phyloP scores from a whole-genome alignment of 2,888 invertebrate genomes.

The Diadegma fenestrale region DNA sequence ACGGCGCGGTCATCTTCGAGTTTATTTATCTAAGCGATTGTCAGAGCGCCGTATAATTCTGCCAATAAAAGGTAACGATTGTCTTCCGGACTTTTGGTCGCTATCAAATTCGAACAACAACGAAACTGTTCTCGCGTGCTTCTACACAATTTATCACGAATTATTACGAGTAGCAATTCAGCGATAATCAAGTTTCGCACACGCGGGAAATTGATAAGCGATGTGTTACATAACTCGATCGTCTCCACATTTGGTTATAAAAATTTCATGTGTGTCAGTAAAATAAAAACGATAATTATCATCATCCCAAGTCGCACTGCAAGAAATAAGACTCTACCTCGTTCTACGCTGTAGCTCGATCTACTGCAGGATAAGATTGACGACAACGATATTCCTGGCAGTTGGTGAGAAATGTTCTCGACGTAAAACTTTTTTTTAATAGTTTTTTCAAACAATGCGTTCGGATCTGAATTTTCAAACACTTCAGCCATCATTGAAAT shows the following conservation, averaged over 20 bases:
- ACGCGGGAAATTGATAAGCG: constrained; percentile 31
- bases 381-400: background rate
- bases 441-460: background rate
- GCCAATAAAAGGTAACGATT: constrained; percentile 51
- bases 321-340: background rate
- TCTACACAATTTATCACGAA: background rate
- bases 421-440: background rate
- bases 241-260: background rate
- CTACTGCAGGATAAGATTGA: too few species aligned
- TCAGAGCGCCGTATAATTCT: constrained; percentile 43
- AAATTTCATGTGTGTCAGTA: background rate
- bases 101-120: constrained; percentile 1
- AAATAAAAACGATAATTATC: background rate
- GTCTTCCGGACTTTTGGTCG: background rate
- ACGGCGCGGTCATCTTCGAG: constrained; percentile 53
- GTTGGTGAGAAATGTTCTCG: background rate
- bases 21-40: constrained; percentile 39
- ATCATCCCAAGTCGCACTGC: background rate
- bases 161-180: background rate
- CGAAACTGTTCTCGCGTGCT: constrained; percentile 28
- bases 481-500: background rate
- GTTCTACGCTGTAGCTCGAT: background rate
- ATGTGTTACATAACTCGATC: constrained; percentile 3
- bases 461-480: background rate
- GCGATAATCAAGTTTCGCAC: background rate